Evolutionary conservation across 2,888 invertebrate genomes (phyloP), one percentile per base, ranked within the genome.

Genomic region (Papilio demoleus): DNA sequence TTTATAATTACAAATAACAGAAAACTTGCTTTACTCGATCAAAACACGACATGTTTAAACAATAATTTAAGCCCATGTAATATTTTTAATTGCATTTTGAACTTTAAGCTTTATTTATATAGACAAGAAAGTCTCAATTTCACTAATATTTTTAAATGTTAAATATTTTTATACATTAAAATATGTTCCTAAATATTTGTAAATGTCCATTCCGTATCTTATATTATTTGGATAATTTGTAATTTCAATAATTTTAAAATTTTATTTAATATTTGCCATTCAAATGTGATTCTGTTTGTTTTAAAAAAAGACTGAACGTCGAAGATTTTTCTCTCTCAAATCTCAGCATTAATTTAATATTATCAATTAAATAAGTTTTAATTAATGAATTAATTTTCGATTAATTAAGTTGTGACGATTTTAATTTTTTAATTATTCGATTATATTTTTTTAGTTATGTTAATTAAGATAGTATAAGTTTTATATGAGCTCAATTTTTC

Each of bases 401-500:
- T 70, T 70, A 66, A 58, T 66, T 67, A 68, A 68, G 68, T 59
- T 59, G 67, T 31, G 38, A 68, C 70, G 73, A 71, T 68, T 71
- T 53, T 65, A 70, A 68, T 69, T 72, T 72, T 71, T 65, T 73
- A 75, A 78, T 77, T 78, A 79, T 77, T 76, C 76, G 47, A 47
- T 31, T 72, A 77, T 78, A 78, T 31, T 77, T 75, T 80, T 80
- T 73, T 71, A 72, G 58, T 60, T 73, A 70, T 72, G 71, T 66
- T 72, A 68, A 71, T 64, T 70, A 66, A 66, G 66, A 58, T 63
- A 61, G 61, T 65, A 67, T 86, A 88, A 88, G 80, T 84, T 88
- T 83, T 84, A 81, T 85, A 86, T 78, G 85, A 88, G 90, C 90
- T 90, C 90, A 91, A 90, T 90, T 88, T 83, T 89, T 89, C 91